Evolutionary conservation across 2,888 invertebrate species (phyloP), one percentile per base, ranked within the genome.

Genomic region (Drosophila algonquin): DNA sequence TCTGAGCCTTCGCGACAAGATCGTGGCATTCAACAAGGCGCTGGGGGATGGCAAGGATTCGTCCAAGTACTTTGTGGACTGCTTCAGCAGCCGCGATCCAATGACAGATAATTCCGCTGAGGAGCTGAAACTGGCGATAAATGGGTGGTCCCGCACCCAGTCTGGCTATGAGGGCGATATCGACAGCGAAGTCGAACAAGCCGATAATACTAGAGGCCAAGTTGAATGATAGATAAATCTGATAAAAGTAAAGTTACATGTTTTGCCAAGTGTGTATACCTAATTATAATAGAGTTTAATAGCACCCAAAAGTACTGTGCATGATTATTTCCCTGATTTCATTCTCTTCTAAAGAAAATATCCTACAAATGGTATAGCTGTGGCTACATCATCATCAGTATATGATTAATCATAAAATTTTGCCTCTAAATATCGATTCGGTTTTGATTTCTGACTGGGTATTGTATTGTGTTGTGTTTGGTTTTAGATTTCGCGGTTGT

Each of bases 151-250:
- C 0, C 54, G 16, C 9, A 67, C 63, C 6, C 78, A 76, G 30
- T 78, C 80, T 9, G 90, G 89, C 4, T 89, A 89, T 52, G 90
- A 89, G 46, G 89, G 87, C 0, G 90, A 89, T 24, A 72, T 85
- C 12, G 90, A 90, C 56, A 90, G 89, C 48, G 89, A 90, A 55
- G 60, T 76, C 5, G 89, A 89, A 8, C 44, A 30, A 9, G 7
- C 44, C 6, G 14, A n/a, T 44, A 27, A 8, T 6, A 5, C 5
- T 10, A 51, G 16, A 3, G 3, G 10, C 3, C 18, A 8, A 21
- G 18, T 47, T 18, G 5, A 18, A 27, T 32, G 32, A 3, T 12
- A 32, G 46, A 32, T 6, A 30, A 8, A 30, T 30, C 30, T 32
- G 1, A 48, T 7, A 2, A 5, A 9, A 6, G 12, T 40, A 54